These are phyloP conservation scores for Macrotus californicus DNA, from an alignment of 2,113 vertebrate genomes.

Conservation along the genomic window DNA sequence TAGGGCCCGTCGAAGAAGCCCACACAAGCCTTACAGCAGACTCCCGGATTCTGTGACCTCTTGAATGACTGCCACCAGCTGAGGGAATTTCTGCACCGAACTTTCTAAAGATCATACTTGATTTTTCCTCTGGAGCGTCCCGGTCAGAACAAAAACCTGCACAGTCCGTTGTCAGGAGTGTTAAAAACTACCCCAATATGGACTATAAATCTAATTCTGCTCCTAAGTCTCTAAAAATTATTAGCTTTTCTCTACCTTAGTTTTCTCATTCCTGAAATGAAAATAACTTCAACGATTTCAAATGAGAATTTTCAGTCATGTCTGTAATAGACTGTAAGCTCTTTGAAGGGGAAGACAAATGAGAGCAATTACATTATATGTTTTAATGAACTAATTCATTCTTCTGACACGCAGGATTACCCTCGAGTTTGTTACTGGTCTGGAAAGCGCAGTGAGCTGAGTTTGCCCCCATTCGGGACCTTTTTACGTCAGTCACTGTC, in stretches of 20 bases:
- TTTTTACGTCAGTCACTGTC: not conserved
- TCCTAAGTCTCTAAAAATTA: not conserved
- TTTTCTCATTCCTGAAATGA: conserved; percentile 21
- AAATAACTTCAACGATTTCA: conserved; percentile 32
- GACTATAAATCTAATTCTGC: not conserved
- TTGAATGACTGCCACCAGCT: not conserved
- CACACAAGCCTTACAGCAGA: not conserved
- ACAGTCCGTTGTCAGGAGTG: not conserved
- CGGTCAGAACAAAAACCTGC: not conserved
- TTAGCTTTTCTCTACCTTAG: not conserved
- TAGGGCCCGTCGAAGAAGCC: not conserved
- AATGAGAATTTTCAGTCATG: conserved; percentile 47
- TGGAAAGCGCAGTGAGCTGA: conserved; percentile 17
- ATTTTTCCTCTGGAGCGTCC: not conserved
- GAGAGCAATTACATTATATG: conserved; percentile 39
- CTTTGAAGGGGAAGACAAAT: conserved; percentile 40
- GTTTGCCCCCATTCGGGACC: not conserved
- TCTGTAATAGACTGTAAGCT: conserved; percentile 25
- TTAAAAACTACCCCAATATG: not conserved
- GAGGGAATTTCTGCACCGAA: not conserved
- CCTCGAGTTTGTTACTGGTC: not conserved
- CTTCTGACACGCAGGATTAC: conserved; percentile 19
- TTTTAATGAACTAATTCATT: conserved; percentile 58
- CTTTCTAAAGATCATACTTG: not conserved
- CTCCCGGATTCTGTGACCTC: not conserved